Conservation (phyloP, 1,140 invertebrate species). For the Lamellibrachia luymesi region DNA sequence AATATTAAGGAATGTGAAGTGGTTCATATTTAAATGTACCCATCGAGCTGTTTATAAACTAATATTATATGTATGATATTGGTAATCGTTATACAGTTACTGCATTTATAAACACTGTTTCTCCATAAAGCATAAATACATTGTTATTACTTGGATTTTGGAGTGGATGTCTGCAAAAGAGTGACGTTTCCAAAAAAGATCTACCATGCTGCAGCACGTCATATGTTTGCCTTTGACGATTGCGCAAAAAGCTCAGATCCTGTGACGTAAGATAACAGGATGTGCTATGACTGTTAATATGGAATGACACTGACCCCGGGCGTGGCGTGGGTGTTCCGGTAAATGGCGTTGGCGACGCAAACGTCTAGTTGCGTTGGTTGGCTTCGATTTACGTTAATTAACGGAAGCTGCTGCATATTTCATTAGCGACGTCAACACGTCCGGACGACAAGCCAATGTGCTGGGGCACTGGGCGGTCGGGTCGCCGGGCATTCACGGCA, state of each 20-base stretch:
- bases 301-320: not conserved
- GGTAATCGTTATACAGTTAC: not conserved
- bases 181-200: not conserved
- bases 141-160: not conserved
- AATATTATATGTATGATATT: not conserved
- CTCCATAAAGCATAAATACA: not conserved
- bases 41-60: not conserved
- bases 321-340: not conserved
- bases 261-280: not conserved
- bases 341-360: not conserved
- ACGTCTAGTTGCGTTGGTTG: not conserved
- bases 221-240: not conserved
- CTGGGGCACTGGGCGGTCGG: not conserved
- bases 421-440: not conserved
- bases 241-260: not conserved
- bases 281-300: not conserved
- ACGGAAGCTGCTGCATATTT: not conserved
- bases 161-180: no score
- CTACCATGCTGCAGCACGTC: not conserved
- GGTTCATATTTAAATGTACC: no score
- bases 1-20: no score
- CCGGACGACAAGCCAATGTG: not conserved
- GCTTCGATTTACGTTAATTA: not conserved
- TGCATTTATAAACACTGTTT: not conserved
- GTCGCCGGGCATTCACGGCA: not conserved